A percentile compares a stretch with the other conserved stretches of the same genome.
These are phyloP conservation scores for Pavo muticus DNA, from an alignment of 2,113 vertebrate genomes.

Conservation along the genomic window DNA sequence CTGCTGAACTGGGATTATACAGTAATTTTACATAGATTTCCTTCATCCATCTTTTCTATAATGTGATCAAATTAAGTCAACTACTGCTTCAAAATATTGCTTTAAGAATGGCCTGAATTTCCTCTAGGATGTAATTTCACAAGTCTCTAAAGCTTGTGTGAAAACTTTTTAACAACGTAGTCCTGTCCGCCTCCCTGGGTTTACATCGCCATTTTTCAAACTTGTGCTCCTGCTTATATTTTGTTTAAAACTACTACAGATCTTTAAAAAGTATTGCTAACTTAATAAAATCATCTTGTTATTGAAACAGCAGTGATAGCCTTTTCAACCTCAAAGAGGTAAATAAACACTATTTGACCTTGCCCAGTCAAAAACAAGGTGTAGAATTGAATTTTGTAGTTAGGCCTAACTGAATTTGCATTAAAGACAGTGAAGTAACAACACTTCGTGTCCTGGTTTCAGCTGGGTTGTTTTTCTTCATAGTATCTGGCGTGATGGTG, in stretches of 20 bases:
- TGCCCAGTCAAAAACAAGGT: not conserved
- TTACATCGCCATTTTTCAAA: not conserved
- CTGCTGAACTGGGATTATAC: not conserved
- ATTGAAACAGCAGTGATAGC: not conserved
- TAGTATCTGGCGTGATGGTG: too few relatives aligned
- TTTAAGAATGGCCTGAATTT: not conserved
- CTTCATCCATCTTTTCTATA: not conserved
- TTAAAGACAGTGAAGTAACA: not conserved
- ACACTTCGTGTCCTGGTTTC: not conserved
- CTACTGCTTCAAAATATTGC: not conserved
- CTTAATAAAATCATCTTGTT: not conserved
- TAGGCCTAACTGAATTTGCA: not conserved
- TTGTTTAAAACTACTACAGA: not conserved
- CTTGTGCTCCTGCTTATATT: not conserved
- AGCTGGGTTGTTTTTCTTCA: not conserved
- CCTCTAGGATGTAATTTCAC: not conserved
- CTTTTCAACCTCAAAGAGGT: not conserved
- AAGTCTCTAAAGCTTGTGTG: not conserved
- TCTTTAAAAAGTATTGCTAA: not conserved
- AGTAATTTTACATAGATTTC: not conserved
- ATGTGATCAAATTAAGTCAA: not conserved
- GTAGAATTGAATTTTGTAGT: not conserved
- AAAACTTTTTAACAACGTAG: not conserved
- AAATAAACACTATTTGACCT: not conserved
- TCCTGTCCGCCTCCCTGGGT: accelerated